phyloP scores from a whole-genome alignment of 2,113 vertebrate species.

The Misgurnus mizolepis region DNA sequence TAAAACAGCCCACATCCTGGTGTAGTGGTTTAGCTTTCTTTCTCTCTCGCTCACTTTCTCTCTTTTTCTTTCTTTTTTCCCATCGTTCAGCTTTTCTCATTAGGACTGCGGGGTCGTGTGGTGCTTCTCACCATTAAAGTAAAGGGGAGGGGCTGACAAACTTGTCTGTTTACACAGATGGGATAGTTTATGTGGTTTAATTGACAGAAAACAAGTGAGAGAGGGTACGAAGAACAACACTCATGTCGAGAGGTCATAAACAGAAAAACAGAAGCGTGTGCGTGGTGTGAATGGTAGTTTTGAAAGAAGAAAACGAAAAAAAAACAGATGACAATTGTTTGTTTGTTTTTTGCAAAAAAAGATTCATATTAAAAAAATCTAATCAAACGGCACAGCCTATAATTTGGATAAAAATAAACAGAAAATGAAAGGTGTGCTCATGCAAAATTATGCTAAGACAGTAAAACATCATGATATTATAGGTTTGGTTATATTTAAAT shows the following conservation, averaged over 20 bases:
- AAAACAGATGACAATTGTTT: background rate
- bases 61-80: slow-evolving; percentile 30
- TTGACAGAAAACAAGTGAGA: slow-evolving; percentile 6
- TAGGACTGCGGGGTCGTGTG: background rate
- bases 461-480: too few species aligned
- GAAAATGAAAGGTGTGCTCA: too few species aligned
- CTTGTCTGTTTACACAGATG: slow-evolving; percentile 70
- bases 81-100: slow-evolving; percentile 9
- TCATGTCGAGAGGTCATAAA: slow-evolving; percentile 21
- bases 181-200: slow-evolving; percentile 55
- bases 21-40: slow-evolving; percentile 37
- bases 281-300: slow-evolving; percentile 17
- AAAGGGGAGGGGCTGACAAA: slow-evolving; percentile 47
- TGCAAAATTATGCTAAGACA: too few species aligned
- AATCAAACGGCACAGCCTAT: too few species aligned
- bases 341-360: too few species aligned
- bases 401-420: too few species aligned
- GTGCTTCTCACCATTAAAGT: slow-evolving; percentile 49
- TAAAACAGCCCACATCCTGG: slow-evolving; percentile 52
- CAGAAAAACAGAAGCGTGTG: slow-evolving; percentile 17
- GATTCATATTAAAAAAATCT: too few species aligned
- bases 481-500: too few species aligned
- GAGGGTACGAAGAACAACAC: slow-evolving; percentile 32
- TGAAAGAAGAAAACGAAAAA: background rate
- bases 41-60: slow-evolving; percentile 38